Evolutionary conservation across 2,888 invertebrate genomes (phyloP).

Genomic region (Oxystoma pomonae): DNA sequence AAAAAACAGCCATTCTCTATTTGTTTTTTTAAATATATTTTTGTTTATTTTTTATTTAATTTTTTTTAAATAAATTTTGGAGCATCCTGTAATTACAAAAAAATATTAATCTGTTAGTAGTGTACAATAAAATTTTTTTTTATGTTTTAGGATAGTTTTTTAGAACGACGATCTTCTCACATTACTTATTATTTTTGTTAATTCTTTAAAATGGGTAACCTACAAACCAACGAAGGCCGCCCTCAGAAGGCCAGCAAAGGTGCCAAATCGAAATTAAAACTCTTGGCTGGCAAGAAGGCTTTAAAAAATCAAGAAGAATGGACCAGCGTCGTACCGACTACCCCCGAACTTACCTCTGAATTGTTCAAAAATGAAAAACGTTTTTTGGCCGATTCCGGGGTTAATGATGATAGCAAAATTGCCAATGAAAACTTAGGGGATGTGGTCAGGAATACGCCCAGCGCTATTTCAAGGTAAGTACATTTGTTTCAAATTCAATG

Average conservation of each 20-base stretch:
- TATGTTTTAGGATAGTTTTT: no score
- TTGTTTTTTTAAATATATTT: no score
- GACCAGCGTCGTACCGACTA: slow-evolving; percentile 14
- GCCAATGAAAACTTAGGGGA: background rate
- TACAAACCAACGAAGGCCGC: slow-evolving; percentile 17
- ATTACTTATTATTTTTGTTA: no score
- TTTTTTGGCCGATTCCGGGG: background rate
- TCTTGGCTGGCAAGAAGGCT: slow-evolving; percentile 20
- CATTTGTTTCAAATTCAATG: background rate
- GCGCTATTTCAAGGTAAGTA: background rate
- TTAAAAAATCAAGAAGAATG: slow-evolving; percentile 18
- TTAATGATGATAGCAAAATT: background rate
- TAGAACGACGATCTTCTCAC: no score
- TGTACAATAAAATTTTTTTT: no score
- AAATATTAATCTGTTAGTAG: no score
- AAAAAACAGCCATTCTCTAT: no score
- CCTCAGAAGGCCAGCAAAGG: slow-evolving; percentile 1
- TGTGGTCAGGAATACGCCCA: background rate
- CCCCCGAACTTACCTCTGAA: slow-evolving; percentile 27
- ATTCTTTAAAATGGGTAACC: slow-evolving; percentile 25
- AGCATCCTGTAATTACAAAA: no score
- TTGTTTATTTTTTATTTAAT: no score
- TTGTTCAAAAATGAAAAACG: slow-evolving; percentile 2
- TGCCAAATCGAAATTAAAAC: slow-evolving; percentile 15
- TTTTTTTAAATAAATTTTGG: no score